Conservation (phyloP, 2,888 invertebrate species). For the Bombylius discolor region DNA sequence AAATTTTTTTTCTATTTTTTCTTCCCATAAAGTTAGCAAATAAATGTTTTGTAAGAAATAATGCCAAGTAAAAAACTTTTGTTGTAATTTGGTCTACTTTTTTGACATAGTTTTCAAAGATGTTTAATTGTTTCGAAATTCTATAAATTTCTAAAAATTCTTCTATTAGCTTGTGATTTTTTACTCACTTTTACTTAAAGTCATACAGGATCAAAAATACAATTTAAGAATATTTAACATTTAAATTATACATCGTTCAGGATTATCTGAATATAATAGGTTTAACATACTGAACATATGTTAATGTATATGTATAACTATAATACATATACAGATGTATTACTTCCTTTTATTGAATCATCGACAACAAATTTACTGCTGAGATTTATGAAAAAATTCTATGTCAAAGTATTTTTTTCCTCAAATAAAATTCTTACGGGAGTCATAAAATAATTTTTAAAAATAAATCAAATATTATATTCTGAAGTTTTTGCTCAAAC, state of each 20-base stretch:
- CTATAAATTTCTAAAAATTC: no score
- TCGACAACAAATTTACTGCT: conserved; percentile 47
- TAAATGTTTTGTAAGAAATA: no score
- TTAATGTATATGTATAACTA: no score
- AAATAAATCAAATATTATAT: conserved; percentile 76
- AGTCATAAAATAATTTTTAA: conserved; percentile 72
- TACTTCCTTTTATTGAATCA: conserved; percentile 63
- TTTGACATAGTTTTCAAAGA: no score
- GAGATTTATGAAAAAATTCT: conserved; percentile 53
- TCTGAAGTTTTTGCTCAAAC: conserved; percentile 69
- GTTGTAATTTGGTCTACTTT: no score
- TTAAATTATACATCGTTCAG: conserved; percentile 37
- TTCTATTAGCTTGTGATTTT: no score
- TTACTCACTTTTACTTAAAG: no score
- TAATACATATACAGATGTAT: conserved; percentile 57
- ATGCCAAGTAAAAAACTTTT: no score
- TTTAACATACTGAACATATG: no score
- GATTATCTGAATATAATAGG: conserved; percentile 63
- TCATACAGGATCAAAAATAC: conserved; percentile 38
- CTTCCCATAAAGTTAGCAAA: no score
- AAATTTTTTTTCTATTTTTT: no score
- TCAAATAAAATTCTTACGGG: conserved; percentile 77
- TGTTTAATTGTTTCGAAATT: no score
- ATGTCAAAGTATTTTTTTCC: conserved; percentile 62
- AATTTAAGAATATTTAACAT: conserved; percentile 39